Conservation (phyloP, 2,888 invertebrate genomes). For the Chymomyza amoena region DNA sequence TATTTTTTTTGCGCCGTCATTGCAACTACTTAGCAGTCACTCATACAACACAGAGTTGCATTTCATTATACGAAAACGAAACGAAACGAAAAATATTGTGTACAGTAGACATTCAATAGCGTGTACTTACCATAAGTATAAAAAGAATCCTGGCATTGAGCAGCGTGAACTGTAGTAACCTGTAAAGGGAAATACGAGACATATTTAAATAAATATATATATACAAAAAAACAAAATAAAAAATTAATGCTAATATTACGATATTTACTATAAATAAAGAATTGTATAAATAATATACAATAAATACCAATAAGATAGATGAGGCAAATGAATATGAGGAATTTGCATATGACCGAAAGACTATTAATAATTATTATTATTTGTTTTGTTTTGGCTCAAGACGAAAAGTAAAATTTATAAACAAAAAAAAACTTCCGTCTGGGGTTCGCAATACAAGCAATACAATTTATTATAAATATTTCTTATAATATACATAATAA, state of each 20-base stretch:
- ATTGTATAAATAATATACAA: slow-evolving; percentile 9
- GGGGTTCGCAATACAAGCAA: not conserved
- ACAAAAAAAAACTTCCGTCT: slow-evolving; percentile 15
- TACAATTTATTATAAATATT: not conserved
- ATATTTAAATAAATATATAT: slow-evolving; percentile 17
- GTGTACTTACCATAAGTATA: slow-evolving; percentile 88
- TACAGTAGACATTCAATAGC: not conserved
- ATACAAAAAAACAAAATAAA: not conserved
- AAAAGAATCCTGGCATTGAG: slow-evolving; percentile 93
- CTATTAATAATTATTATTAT: slow-evolving; percentile 62
- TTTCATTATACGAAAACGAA: not conserved
- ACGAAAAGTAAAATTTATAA: slow-evolving; percentile 12
- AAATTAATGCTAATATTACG: slow-evolving; percentile 36
- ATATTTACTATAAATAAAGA: slow-evolving; percentile 52
- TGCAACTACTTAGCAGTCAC: slow-evolving; percentile 21
- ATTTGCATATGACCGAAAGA: slow-evolving; percentile 61
- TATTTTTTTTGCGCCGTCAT: slow-evolving; percentile 28
- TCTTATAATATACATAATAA: slow-evolving; percentile 6
- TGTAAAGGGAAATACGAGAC: slow-evolving; percentile 75
- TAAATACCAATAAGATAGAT: slow-evolving; percentile 11
- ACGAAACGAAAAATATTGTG: too few species aligned
- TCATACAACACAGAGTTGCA: slow-evolving; percentile 6
- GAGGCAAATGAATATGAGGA: slow-evolving; percentile 23
- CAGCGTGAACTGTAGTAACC: slow-evolving; percentile 94
- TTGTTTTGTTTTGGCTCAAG: slow-evolving; percentile 36